Base-by-base conservation (phyloP, 2,888 invertebrate species). In the Leptarthrus brevirostris region DNA sequence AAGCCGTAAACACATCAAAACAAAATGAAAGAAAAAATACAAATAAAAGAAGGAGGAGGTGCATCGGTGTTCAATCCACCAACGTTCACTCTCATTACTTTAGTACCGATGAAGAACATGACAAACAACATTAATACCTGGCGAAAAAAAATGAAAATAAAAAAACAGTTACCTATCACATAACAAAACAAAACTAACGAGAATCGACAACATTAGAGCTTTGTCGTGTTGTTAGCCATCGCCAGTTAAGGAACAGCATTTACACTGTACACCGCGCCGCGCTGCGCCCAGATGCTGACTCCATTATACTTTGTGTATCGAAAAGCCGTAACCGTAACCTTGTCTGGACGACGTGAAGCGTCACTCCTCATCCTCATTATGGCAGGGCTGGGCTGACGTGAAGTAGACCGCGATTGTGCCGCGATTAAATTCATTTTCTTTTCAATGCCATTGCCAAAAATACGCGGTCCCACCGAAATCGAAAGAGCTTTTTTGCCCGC, bases 401-500 rank as follows among this genome's bases (percentile, higher is more conserved):
- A 16, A 40, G 10, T 22, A 18, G 36, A 61, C 36, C 44, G 4
- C 44, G 64, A 64, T 47, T 64, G 12, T 24, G 44, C n/a, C 47
- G 47, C 24, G 24, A 70, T 53, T 36, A 70, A 70, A 70, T 53
- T 47, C 52, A 52, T 70, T 53, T 70, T 53, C 70, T 70, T 36
- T 16, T 53, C 70, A 70, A 70, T 70, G 70, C 53, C 70, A 70
- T 70, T 70, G 70, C 70, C 70, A 70, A 70, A 70, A 70, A 53
- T 70, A 54, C 70, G 36, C 36, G 36, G 36, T n/a, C 14, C 40
- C 40, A 22, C 40, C 40, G 64, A 18, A 12, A 24, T 22, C 3
- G 40, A 12, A 40, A 40, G 47, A 47, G 24, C 44, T 64, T 64
- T 64, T 47, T 18, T 69, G 14, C 20, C 22, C 47, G 47, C 47